These are phyloP conservation scores for Tragelaphus imberbis DNA, from an alignment of 2,113 vertebrate species.

Conservation along the genomic window DNA sequence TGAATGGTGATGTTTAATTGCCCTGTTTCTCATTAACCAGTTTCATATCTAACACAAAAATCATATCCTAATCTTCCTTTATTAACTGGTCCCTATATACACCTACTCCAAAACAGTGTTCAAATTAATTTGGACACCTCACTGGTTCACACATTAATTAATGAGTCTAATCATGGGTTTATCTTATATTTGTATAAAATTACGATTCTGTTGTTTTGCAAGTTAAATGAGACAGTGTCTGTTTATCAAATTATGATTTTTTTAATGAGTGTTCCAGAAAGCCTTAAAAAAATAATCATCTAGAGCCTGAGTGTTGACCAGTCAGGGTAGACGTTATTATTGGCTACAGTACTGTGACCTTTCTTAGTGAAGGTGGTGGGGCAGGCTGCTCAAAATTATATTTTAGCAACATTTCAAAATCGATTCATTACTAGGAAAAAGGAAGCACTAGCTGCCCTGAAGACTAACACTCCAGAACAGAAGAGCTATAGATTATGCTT, in stretches of 20 bases:
- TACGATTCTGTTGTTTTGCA: background rate
- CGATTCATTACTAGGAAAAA: background rate
- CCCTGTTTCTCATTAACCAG: background rate
- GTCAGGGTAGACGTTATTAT: rapidly evolving
- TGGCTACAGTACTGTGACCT: rapidly evolving
- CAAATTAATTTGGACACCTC: background rate
- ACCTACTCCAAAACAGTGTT: rapidly evolving
- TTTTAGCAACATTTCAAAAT: background rate
- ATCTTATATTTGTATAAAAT: background rate
- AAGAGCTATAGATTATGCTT: background rate
- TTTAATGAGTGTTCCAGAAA: background rate
- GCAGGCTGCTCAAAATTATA: rapidly evolving
- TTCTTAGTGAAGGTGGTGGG: background rate
- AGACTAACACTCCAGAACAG: background rate
- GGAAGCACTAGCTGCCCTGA: background rate
- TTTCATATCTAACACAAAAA: background rate
- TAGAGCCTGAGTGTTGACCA: rapidly evolving
- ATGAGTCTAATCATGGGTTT: background rate
- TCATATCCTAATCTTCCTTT: background rate
- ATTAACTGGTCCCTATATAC: rapidly evolving
- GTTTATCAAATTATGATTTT: background rate
- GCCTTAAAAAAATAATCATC: background rate
- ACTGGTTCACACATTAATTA: background rate
- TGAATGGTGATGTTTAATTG: background rate
- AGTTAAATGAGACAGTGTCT: background rate